phyloP scores from a whole-genome alignment of 2,797 vertebrate species.

The Mionectes olivaceus region DNA sequence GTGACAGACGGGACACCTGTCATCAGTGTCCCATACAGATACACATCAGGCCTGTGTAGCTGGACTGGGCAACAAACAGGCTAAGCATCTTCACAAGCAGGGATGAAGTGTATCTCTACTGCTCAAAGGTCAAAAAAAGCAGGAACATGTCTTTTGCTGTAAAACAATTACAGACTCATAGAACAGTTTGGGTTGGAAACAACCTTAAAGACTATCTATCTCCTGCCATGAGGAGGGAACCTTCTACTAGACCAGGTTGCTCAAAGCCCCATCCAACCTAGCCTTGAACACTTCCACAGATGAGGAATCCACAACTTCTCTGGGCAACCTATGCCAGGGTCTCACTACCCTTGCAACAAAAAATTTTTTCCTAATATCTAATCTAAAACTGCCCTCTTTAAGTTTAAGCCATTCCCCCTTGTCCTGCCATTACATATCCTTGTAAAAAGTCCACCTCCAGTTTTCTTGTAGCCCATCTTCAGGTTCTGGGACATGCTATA shows the following conservation, averaged over 20 bases:
- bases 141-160: fast-evolving
- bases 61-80: neutral
- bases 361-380: neutral
- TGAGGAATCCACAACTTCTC: neutral
- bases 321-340: neutral
- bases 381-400: neutral
- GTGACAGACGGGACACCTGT: fast-evolving
- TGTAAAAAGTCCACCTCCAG: neutral
- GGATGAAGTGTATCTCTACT: neutral
- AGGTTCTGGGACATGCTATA: neutral
- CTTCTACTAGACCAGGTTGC: neutral
- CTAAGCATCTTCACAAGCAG: neutral
- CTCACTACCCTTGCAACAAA: neutral
- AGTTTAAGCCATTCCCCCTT: neutral
- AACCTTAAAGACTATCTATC: neutral
- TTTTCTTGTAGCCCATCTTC: neutral
- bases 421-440: no score
- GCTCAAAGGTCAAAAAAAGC: neutral
- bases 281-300: neutral
- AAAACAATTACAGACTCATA: neutral
- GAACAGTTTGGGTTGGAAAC: neutral
- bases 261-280: neutral
- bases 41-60: neutral
- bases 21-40: neutral
- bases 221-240: neutral